Conservation (phyloP, 2,888 invertebrate genomes). For the Acleris emargana region DNA sequence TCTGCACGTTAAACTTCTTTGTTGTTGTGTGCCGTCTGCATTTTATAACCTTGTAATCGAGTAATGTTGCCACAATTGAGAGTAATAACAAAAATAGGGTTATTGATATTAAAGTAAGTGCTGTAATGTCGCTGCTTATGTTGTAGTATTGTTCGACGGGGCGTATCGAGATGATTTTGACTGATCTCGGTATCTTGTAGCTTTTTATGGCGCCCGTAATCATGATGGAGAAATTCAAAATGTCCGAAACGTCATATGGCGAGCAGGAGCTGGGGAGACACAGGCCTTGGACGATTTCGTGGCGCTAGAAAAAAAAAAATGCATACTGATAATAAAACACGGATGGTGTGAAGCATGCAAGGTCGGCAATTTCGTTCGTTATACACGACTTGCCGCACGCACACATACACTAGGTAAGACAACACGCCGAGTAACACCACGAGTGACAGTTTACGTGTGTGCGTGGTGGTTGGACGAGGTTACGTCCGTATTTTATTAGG, state of each 20-base stretch:
- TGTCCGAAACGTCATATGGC: constrained; percentile 66
- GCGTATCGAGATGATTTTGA: constrained; percentile 59
- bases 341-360: too few species aligned
- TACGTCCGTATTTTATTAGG: too few species aligned
- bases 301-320: constrained; percentile 58
- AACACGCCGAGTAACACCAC: too few species aligned
- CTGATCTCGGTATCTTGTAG: constrained; percentile 62
- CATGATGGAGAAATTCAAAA: constrained; percentile 77
- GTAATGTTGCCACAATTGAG: constrained; percentile 68
- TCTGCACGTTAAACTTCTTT: constrained; percentile 68
- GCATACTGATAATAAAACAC: too few species aligned
- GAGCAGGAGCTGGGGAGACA: constrained; percentile 78
- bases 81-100: constrained; percentile 58
- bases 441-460: too few species aligned
- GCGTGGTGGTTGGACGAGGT: too few species aligned
- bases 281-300: constrained; percentile 67
- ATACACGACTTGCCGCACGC: too few species aligned
- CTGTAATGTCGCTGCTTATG: constrained; percentile 58
- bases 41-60: constrained; percentile 69
- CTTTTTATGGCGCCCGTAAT: constrained; percentile 69
- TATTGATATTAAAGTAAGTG: constrained; percentile 57
- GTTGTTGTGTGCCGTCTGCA: constrained; percentile 57
- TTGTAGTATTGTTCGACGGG: constrained; percentile 57
- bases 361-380: too few species aligned
- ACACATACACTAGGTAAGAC: too few species aligned